Evolutionary conservation across 1,140 invertebrate species (phyloP).

Genomic region (Cydia strobilella): DNA sequence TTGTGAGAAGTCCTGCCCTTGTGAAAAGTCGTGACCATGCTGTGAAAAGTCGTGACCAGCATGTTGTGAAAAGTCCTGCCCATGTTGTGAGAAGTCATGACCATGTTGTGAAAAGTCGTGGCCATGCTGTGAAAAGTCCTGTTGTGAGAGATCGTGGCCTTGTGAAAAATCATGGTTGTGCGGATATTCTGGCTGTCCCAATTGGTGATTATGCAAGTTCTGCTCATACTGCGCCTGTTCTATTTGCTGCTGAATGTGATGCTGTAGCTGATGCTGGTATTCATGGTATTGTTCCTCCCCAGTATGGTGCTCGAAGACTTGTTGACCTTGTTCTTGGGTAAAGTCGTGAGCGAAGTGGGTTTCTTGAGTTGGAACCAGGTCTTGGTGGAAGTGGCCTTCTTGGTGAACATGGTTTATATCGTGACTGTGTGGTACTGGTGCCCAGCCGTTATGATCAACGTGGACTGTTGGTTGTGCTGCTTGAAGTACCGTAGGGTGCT

Average conservation of each 20-base stretch:
- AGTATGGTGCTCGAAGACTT: conserved; percentile 66
- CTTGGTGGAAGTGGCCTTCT: conserved; percentile 52
- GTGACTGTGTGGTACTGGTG: conserved; percentile 59
- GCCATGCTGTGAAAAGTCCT: conserved; percentile 38
- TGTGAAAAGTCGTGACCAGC: conserved; percentile 13
- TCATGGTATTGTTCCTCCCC: conserved; percentile 61
- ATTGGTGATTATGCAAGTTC: conserved; percentile 57
- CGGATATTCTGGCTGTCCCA: conserved; percentile 45
- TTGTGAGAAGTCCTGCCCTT: conserved; percentile 38
- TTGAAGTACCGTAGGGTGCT: conserved; percentile 46
- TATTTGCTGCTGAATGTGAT: conserved; percentile 69
- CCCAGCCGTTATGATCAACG: conserved; percentile 69
- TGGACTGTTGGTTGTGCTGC: conserved; percentile 48
- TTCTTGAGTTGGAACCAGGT: conserved; percentile 29
- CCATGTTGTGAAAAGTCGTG: conserved; percentile 40
- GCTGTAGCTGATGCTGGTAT: conserved; percentile 64
- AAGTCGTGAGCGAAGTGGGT: conserved; percentile 44
- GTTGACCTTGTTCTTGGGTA: conserved; percentile 63
- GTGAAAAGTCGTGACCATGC: conserved; percentile 20
- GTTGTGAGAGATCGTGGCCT: not conserved
- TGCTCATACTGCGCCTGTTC: conserved; percentile 69
- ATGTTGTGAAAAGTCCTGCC: not conserved
- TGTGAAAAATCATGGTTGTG: conserved; percentile 50
- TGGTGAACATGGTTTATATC: conserved; percentile 42
- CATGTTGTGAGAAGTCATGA: conserved; percentile 37